phyloP scores from a whole-genome alignment of 2,113 vertebrate genomes.

The Taurulus bubalis region DNA sequence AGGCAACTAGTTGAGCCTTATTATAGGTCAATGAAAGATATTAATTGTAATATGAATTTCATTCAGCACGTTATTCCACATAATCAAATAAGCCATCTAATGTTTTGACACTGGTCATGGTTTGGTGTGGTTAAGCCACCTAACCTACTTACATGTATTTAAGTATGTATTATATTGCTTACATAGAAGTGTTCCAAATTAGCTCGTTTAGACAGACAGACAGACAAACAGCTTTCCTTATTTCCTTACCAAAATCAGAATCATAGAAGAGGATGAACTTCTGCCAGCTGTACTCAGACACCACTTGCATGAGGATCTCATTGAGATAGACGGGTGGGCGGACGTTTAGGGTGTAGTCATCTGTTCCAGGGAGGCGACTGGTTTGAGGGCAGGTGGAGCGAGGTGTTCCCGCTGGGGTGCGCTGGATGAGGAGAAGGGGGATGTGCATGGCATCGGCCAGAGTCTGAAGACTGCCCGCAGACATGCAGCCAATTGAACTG shows the following conservation, averaged over 20 bases:
- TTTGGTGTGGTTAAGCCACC: not conserved
- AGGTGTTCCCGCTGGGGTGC: slow-evolving; percentile 89
- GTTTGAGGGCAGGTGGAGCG: slow-evolving; percentile 91
- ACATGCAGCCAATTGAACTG: slow-evolving; percentile 97
- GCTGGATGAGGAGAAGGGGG: slow-evolving; percentile 97
- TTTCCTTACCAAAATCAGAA: slow-evolving; percentile 90
- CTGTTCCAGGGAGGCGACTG: slow-evolving; percentile 85
- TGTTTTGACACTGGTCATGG: not conserved
- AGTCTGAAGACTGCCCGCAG: slow-evolving; percentile 94
- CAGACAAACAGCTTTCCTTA: not conserved
- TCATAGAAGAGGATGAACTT: slow-evolving; percentile 99
- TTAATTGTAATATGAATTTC: not conserved
- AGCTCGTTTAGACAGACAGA: no score
- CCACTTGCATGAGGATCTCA: slow-evolving; percentile 95
- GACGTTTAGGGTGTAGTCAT: slow-evolving; percentile 97
- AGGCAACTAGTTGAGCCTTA: not conserved
- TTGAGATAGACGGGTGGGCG: slow-evolving; percentile 96
- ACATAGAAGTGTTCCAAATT: not conserved
- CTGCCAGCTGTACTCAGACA: slow-evolving; percentile 98
- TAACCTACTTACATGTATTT: not conserved
- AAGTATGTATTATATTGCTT: not conserved
- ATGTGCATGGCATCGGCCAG: slow-evolving; percentile 98
- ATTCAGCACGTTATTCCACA: not conserved
- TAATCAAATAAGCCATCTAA: not conserved
- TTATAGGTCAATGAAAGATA: not conserved